phyloP scores from a whole-genome alignment of 2,888 invertebrate genomes.

The Agrochola lychnidis region DNA sequence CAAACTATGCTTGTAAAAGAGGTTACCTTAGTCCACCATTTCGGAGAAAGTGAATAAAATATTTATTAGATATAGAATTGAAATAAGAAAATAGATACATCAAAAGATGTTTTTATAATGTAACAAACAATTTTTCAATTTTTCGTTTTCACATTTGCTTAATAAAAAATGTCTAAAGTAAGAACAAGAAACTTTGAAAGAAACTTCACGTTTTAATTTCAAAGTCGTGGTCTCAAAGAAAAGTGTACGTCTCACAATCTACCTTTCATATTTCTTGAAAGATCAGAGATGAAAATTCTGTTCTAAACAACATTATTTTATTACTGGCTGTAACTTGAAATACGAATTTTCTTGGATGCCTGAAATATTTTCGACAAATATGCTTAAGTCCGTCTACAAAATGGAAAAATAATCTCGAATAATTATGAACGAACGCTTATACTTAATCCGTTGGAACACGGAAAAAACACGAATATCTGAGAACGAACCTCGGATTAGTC shows the following conservation, averaged over 20 bases:
- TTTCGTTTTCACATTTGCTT: neutral
- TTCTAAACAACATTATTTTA: neutral
- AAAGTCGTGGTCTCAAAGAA: slow-evolving; percentile 25
- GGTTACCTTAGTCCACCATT: neutral
- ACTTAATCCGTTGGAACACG: slow-evolving; percentile 11
- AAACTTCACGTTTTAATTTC: slow-evolving; percentile 29
- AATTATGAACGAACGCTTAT: neutral
- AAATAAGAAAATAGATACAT: neutral
- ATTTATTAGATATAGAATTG: neutral
- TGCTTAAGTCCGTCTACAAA: neutral
- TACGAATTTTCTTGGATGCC: neutral
- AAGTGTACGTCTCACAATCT: slow-evolving; percentile 17
- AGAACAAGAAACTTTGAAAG: slow-evolving; percentile 16
- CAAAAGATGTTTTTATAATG: neutral
- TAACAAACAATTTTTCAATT: neutral
- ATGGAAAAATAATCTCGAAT: neutral
- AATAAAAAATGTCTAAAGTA: neutral
- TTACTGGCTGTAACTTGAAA: neutral
- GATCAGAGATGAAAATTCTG: slow-evolving; percentile 3
- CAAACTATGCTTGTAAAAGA: neutral
- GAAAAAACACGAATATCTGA: slow-evolving; percentile 9
- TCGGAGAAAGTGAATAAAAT: neutral
- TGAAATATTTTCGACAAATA: neutral
- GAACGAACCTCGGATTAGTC: neutral
- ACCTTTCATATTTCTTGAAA: slow-evolving; percentile 11